Percentiles rank a stretch among this genome's conserved stretches.
These are phyloP conservation scores for Microtus richardsoni DNA, from an alignment of 2,113 vertebrate genomes.

Conservation along the genomic window DNA sequence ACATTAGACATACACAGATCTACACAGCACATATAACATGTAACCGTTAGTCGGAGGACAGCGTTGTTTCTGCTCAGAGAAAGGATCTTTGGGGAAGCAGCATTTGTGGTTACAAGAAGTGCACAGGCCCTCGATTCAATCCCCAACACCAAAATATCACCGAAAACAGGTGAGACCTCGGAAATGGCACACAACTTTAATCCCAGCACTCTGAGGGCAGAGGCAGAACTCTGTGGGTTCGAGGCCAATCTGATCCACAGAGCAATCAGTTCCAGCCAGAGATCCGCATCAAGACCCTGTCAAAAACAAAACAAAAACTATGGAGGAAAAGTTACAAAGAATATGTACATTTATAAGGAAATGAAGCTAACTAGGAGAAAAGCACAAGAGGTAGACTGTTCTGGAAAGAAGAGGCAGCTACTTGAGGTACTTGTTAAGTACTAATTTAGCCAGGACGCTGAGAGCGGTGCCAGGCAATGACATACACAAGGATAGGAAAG, in stretches of 20 bases:
- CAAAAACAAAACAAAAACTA: background rate
- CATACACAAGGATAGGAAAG: background rate
- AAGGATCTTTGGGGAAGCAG: background rate
- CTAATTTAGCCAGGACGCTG: background rate
- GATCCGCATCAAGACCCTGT: background rate
- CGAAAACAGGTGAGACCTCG: too few species aligned
- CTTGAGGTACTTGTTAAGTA: background rate
- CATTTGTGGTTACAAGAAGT: background rate
- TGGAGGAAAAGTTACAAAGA: background rate
- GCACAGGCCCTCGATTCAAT: background rate
- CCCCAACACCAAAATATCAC: background rate
- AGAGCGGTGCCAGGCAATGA: background rate
- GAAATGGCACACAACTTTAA: background rate
- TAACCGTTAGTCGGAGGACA: background rate
- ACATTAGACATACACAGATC: background rate
- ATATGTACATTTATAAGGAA: background rate
- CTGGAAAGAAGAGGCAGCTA: background rate
- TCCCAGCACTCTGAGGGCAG: background rate
- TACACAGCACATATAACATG: rapidly evolving
- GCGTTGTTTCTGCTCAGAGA: background rate
- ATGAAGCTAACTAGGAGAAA: background rate
- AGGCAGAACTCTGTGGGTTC: background rate
- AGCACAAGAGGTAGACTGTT: background rate
- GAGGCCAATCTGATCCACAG: background rate
- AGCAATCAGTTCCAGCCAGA: background rate